Conservation (phyloP, 2,888 invertebrate genomes). For the Coenonympha glycerion region DNA sequence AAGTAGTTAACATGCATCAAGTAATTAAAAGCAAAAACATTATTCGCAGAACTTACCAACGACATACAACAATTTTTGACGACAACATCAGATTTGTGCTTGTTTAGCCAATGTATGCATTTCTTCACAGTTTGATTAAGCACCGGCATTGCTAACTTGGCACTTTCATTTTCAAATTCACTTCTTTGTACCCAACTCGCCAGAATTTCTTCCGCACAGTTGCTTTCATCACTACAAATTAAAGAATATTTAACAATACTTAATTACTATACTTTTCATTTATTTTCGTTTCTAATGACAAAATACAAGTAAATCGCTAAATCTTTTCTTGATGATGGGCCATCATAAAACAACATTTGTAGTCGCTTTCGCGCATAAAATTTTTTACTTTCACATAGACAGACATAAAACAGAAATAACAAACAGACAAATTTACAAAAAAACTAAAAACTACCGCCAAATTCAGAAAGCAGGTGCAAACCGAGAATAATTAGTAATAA, state of each 20-base stretch:
- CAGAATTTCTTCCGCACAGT: conserved; percentile 49
- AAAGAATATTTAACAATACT: not conserved
- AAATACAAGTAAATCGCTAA: no score
- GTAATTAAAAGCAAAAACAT: not conserved
- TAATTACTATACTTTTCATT: not conserved
- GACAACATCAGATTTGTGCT: conserved; percentile 48
- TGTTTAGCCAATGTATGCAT: conserved; percentile 51
- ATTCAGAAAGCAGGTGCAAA: no score
- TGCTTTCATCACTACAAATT: conserved; percentile 48
- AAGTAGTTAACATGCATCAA: no score
- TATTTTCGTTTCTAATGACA: no score
- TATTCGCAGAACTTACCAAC: conserved; percentile 47
- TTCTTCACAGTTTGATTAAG: conserved; percentile 47
- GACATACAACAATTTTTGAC: conserved; percentile 47
- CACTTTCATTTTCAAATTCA: conserved; percentile 50
- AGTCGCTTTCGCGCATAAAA: no score
- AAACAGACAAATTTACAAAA: no score
- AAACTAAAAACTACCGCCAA: no score
- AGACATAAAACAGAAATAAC: no score
- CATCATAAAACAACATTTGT: no score
- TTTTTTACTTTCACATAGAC: no score
- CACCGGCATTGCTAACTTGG: conserved; percentile 45
- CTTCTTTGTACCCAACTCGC: conserved; percentile 47
- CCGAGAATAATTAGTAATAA: no score
- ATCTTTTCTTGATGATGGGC: no score